Conservation (phyloP, 2,113 vertebrate genomes). For the Myanophis thanlyinensis region DNA sequence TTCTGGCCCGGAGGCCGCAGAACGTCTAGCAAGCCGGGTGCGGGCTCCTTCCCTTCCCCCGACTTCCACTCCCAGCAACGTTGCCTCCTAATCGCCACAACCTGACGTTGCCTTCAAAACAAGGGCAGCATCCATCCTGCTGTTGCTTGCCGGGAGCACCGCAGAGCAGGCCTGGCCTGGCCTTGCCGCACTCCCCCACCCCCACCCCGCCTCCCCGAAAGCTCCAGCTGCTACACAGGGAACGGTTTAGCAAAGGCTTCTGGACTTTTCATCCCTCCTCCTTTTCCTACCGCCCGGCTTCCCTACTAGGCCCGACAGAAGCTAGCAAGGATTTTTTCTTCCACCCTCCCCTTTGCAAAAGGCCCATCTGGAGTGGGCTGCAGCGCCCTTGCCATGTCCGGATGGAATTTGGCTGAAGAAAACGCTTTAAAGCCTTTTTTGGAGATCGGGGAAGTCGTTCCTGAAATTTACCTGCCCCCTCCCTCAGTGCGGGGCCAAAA, state of each 20-base stretch:
- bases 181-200: neutral
- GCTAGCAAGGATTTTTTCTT: slow-evolving; percentile 1
- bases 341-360: slow-evolving; percentile 42
- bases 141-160: neutral
- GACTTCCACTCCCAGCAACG: slow-evolving; percentile 16
- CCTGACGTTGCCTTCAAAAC: neutral
- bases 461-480: slow-evolving; percentile 40
- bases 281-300: slow-evolving; percentile 40
- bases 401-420: neutral
- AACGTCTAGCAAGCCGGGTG: neutral
- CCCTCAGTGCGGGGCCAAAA: slow-evolving; percentile 39
- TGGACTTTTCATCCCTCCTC: neutral
- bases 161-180: slow-evolving; percentile 1
- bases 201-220: neutral
- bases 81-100: slow-evolving; percentile 20
- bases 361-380: slow-evolving; percentile 2
- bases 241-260: neutral
- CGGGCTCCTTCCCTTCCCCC: neutral
- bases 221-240: neutral
- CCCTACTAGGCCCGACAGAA: slow-evolving; percentile 46
- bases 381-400: slow-evolving; percentile 9
- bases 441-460: neutral
- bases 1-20: slow-evolving; percentile 11
- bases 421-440: neutral
- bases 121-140: slow-evolving; percentile 18